phyloP scores from a whole-genome alignment of 2,888 invertebrate species.

The Ochropacha duplaris region DNA sequence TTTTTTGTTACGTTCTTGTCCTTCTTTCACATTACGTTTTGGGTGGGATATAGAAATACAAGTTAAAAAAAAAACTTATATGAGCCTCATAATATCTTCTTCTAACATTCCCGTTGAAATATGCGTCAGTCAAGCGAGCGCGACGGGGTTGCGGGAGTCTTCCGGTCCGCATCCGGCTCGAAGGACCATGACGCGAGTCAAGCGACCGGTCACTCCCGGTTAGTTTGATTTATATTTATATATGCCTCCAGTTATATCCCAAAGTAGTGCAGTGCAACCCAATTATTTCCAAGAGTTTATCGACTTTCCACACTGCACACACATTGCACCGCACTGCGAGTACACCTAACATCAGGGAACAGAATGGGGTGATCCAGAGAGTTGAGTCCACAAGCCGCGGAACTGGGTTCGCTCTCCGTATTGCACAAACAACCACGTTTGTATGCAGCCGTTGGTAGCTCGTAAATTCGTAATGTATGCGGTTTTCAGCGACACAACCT shows the following conservation, averaged over 20 bases:
- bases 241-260: neutral
- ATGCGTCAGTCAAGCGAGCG: slow-evolving; percentile 25
- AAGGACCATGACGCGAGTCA: slow-evolving; percentile 44
- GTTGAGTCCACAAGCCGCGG: slow-evolving; percentile 22
- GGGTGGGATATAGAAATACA: too few species aligned
- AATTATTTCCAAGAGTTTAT: neutral
- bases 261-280: neutral
- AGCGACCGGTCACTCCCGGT: slow-evolving; percentile 44
- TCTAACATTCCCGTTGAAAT: slow-evolving; percentile 12
- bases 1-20: too few species aligned
- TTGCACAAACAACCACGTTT: slow-evolving; percentile 18
- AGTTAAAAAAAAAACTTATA: neutral
- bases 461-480: neutral
- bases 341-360: slow-evolving; percentile 16
- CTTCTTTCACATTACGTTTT: too few species aligned
- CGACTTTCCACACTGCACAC: neutral
- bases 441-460: neutral
- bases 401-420: slow-evolving; percentile 6
- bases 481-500: slow-evolving; percentile 1
- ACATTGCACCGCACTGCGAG: slow-evolving; percentile 11
- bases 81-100: slow-evolving; percentile 11
- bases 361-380: slow-evolving; percentile 14
- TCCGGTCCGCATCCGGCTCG: slow-evolving; percentile 29
- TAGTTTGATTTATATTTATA: slow-evolving; percentile 34
- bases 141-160: slow-evolving; percentile 17